phyloP scores from a whole-genome alignment of 1,140 invertebrate genomes.

The Brachionus rotundiformis region DNA sequence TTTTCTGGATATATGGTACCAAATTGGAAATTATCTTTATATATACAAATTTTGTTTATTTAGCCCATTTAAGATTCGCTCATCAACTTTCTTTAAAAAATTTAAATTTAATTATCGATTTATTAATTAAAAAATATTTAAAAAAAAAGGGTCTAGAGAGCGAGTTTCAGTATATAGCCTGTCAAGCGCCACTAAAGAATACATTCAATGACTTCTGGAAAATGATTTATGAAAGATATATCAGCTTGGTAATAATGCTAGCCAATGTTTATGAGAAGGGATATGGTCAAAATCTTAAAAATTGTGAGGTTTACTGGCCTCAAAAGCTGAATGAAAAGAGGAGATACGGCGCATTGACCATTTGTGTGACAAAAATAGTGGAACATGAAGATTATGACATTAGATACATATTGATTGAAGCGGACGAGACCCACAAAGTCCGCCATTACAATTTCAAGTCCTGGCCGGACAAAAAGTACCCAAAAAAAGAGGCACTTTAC shows the following conservation, averaged over 20 bases:
- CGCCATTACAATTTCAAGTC: constrained; percentile 37
- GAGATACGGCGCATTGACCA: neutral
- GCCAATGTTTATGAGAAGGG: constrained; percentile 96
- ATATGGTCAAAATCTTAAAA: neutral
- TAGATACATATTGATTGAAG: neutral
- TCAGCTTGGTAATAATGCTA: constrained; percentile 97
- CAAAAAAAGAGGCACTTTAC: neutral
- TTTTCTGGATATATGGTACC: no score
- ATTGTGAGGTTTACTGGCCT: constrained; percentile 28
- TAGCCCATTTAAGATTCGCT: no score
- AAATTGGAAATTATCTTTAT: no score
- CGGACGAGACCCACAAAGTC: neutral
- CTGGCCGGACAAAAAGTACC: constrained; percentile 30
- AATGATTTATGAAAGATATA: constrained; percentile 99
- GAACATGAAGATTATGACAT: constrained; percentile 9
- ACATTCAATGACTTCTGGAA: constrained; percentile 98
- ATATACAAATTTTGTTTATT: no score
- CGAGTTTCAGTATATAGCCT: constrained; percentile 84
- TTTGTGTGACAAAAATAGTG: neutral
- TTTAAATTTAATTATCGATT: no score
- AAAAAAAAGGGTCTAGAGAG: neutral
- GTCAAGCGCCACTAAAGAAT: constrained; percentile 90
- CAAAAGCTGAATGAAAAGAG: neutral
- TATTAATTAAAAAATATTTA: neutral
- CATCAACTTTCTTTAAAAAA: neutral